Conservation (phyloP, 2,113 vertebrate species). For the Ailuropoda melanoleuca region DNA sequence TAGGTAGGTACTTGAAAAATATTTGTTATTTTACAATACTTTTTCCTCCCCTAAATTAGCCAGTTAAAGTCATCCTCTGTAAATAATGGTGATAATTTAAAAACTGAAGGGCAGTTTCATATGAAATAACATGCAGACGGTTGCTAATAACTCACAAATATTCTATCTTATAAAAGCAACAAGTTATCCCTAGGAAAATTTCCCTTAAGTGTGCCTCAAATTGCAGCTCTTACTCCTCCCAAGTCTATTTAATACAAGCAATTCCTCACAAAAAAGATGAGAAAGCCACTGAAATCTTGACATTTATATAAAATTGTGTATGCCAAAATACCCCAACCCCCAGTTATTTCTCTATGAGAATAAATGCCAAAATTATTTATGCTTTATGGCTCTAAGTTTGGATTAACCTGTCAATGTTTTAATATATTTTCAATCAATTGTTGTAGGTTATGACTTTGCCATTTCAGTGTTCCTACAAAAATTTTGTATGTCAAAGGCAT, state of each 20-base stretch:
- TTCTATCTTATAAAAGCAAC: slow-evolving; percentile 42
- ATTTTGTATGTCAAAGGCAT: slow-evolving; percentile 8
- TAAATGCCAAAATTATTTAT: not conserved
- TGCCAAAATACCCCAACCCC: not conserved
- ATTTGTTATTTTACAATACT: slow-evolving; percentile 6
- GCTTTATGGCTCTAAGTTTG: not conserved
- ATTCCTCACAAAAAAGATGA: not conserved
- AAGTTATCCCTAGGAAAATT: not conserved
- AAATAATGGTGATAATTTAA: slow-evolving; percentile 39
- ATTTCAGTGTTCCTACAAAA: not conserved
- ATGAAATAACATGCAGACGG: slow-evolving; percentile 27
- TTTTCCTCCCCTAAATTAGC: not conserved
- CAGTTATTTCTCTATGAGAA: slow-evolving; percentile 39
- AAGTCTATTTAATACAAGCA: not conserved
- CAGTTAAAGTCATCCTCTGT: not conserved
- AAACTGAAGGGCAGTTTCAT: slow-evolving; percentile 19
- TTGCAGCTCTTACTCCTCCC: not conserved
- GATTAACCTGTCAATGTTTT: not conserved
- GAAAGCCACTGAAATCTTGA: not conserved
- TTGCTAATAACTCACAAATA: slow-evolving; percentile 5
- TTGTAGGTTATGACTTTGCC: not conserved
- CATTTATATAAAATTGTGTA: slow-evolving; percentile 22
- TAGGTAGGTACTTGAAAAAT: not conserved
- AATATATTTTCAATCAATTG: not conserved
- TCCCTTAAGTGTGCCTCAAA: not conserved